phyloP scores from a whole-genome alignment of 2,113 vertebrate species.

The Andinoacara biseriatus region DNA sequence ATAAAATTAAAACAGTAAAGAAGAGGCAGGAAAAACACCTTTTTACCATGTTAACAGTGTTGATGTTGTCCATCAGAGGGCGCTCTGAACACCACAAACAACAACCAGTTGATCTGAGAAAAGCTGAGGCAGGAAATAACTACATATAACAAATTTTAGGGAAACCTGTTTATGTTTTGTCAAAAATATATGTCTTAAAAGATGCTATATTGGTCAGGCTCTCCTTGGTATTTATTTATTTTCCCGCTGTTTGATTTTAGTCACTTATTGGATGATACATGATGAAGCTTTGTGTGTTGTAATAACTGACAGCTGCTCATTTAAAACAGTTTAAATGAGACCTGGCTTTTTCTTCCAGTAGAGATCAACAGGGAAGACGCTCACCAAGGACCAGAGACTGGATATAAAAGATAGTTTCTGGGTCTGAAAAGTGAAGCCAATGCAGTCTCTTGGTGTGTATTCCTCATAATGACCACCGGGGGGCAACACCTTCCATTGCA shows the following conservation, averaged over 20 bases:
- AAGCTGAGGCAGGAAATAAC: background rate
- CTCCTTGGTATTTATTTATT: background rate
- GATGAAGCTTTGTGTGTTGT: background rate
- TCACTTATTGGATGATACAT: background rate
- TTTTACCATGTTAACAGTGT: too few relatives aligned
- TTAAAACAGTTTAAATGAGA: too few relatives aligned
- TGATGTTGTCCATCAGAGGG: background rate
- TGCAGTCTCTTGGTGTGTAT: background rate
- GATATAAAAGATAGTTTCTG: background rate
- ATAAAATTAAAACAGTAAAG: too few relatives aligned
- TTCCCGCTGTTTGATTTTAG: background rate
- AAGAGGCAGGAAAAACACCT: too few relatives aligned
- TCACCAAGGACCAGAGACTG: background rate
- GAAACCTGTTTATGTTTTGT: rapidly evolving
- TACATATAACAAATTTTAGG: rapidly evolving
- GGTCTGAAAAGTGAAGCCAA: rapidly evolving
- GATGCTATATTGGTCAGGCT: background rate
- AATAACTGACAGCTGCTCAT: rapidly evolving
- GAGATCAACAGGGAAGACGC: background rate
- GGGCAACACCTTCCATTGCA: background rate
- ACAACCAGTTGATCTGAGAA: background rate
- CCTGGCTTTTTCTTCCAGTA: too few relatives aligned
- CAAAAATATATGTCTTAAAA: rapidly evolving
- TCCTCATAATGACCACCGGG: background rate
- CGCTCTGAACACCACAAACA: rapidly evolving